Evolutionary conservation across 2,113 vertebrate genomes (phyloP).

Genomic region (Acrocephalus arundinaceus): DNA sequence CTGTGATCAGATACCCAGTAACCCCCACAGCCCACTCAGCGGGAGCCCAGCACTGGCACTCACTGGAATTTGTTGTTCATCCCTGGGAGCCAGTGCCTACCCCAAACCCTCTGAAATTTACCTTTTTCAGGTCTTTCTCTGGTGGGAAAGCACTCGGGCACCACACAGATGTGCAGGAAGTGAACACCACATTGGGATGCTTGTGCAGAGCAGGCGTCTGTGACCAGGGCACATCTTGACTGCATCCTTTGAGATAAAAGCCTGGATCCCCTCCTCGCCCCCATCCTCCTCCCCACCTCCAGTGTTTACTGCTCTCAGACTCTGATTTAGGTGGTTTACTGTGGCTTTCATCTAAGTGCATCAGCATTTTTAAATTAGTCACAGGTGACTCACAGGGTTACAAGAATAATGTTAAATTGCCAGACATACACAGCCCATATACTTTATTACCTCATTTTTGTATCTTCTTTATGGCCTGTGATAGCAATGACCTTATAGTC

Average conservation of each 20-base stretch:
- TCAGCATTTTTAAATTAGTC: slow-evolving; percentile 72
- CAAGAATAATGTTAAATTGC: slow-evolving; percentile 66
- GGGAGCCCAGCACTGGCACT: not conserved
- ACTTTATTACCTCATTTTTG: slow-evolving; percentile 69
- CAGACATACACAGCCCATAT: slow-evolving; percentile 61
- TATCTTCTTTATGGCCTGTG: slow-evolving; percentile 66
- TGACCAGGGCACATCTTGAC: slow-evolving; percentile 21
- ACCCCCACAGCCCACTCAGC: not conserved
- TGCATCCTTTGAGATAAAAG: slow-evolving; percentile 45
- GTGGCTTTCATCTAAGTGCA: slow-evolving; percentile 59
- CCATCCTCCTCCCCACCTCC: not conserved
- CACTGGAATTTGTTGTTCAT: not conserved
- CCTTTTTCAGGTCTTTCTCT: not conserved
- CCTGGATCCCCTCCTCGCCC: not conserved
- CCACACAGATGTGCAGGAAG: rapidly evolving
- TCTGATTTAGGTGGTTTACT: slow-evolving; percentile 55
- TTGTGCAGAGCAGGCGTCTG: not conserved
- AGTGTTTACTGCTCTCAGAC: slow-evolving; percentile 42
- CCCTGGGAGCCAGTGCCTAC: not conserved
- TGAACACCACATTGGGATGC: not conserved
- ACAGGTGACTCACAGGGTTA: slow-evolving; percentile 69
- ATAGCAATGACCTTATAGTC: slow-evolving; percentile 68
- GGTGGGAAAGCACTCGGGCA: not conserved
- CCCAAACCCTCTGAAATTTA: not conserved
- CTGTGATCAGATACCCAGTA: not conserved